phyloP scores from a whole-genome alignment of 2,888 invertebrate genomes.

The Epinotia nisella region DNA sequence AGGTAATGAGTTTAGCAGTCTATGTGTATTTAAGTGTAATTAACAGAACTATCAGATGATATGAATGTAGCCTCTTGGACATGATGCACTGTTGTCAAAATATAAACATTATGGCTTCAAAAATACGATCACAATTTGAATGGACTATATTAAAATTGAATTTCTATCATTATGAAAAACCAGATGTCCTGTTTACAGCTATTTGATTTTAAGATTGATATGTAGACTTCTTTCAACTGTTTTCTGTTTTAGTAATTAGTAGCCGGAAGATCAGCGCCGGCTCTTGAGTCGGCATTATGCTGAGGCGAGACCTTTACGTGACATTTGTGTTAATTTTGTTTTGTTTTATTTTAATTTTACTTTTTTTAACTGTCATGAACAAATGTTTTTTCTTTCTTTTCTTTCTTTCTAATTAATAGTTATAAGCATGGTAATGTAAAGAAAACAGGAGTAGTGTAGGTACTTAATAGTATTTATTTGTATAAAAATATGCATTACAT shows the following conservation, averaged over 20 bases:
- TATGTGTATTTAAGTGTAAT: no score
- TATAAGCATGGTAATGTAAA: background rate
- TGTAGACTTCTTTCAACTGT: background rate
- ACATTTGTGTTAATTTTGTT: no score
- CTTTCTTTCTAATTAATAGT: no score
- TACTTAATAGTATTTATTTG: background rate
- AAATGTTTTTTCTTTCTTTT: no score
- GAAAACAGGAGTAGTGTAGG: background rate
- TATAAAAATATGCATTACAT: constrained; percentile 17
- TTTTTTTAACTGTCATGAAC: no score
- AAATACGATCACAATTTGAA: background rate
- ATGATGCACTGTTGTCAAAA: background rate
- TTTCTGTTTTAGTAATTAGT: background rate
- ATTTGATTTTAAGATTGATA: background rate
- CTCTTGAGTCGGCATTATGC: no score
- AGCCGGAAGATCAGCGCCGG: no score
- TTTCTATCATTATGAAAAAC: background rate
- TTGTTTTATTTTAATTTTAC: no score
- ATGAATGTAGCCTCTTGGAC: background rate
- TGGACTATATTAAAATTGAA: background rate
- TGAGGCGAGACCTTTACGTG: no score
- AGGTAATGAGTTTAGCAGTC: no score
- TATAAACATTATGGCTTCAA: background rate
- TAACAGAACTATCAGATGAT: background rate
- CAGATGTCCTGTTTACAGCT: background rate